phyloP scores from a whole-genome alignment of 2,113 vertebrate species.

The Python bivittatus region DNA sequence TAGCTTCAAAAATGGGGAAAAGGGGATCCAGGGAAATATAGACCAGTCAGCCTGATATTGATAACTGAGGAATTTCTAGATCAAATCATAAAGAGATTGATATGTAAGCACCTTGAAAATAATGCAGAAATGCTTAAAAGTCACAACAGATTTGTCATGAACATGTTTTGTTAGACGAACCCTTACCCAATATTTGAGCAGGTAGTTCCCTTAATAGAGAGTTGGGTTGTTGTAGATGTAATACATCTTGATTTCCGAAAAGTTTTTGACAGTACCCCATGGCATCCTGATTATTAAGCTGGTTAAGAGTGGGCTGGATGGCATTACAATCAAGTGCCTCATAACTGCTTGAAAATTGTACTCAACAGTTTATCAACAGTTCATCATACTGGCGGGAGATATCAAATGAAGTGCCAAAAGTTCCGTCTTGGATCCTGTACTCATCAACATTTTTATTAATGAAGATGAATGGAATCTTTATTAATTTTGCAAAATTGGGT shows the following conservation, averaged over 20 bases:
- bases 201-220: not conserved
- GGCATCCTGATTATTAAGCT: not conserved
- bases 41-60: not conserved
- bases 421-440: not conserved
- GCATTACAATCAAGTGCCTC: not conserved
- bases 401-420: not conserved
- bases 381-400: not conserved
- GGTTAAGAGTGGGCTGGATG: not conserved
- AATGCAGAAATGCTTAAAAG: not conserved
- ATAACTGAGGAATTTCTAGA: not conserved
- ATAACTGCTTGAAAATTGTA: not conserved
- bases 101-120: not conserved
- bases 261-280: not conserved
- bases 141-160: not conserved
- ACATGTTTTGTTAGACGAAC: not conserved
- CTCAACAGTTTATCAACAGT: not conserved
- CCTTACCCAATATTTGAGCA: not conserved
- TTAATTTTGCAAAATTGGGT: not conserved
- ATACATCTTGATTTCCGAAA: not conserved
- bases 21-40: not conserved
- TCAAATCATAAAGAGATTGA: not conserved
- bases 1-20: not conserved
- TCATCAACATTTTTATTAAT: not conserved
- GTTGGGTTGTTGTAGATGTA: not conserved
- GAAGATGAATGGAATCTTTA: not conserved